Evolutionary conservation across 2,113 vertebrate species (phyloP).

Genomic region (Xiphophorus maculatus): DNA sequence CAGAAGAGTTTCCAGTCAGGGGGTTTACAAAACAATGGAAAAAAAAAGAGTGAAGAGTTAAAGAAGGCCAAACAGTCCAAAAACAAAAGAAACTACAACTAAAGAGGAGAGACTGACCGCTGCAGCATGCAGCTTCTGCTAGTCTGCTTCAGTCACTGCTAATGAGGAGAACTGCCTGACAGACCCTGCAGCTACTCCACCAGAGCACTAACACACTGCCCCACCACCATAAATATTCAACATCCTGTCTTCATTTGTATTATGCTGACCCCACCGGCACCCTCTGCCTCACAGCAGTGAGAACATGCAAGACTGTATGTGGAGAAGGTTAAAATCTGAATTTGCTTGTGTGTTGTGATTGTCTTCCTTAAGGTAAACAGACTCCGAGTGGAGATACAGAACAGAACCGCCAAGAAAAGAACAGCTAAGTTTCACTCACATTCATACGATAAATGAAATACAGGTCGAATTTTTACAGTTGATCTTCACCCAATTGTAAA

Average conservation of each 20-base stretch:
- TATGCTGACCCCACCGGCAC: slow-evolving; percentile 27
- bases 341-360: slow-evolving; percentile 20
- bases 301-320: slow-evolving; percentile 1
- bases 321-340: slow-evolving; percentile 13
- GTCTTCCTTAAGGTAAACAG: background rate
- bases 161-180: slow-evolving; percentile 57
- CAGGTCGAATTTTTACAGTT: background rate
- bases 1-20: slow-evolving; percentile 8
- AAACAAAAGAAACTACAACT: background rate
- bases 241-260: slow-evolving; percentile 20
- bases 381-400: background rate
- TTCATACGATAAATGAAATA: background rate
- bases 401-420: background rate
- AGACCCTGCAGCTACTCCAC: slow-evolving; percentile 13
- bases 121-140: background rate
- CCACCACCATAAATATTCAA: slow-evolving; percentile 51
- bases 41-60: slow-evolving; percentile 25
- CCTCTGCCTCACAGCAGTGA: slow-evolving; percentile 2
- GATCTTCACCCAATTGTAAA: no score
- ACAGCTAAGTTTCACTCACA: no score
- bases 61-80: slow-evolving; percentile 19
- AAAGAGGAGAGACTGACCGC: slow-evolving; percentile 25
- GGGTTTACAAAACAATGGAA: slow-evolving; percentile 7
- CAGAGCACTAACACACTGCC: slow-evolving; percentile 17
- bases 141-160: slow-evolving; percentile 34